Evolutionary conservation across 2,797 vertebrate genomes (phyloP), one percentile per base, ranked within the genome.

Genomic region (Adrianichthys oophorus): DNA sequence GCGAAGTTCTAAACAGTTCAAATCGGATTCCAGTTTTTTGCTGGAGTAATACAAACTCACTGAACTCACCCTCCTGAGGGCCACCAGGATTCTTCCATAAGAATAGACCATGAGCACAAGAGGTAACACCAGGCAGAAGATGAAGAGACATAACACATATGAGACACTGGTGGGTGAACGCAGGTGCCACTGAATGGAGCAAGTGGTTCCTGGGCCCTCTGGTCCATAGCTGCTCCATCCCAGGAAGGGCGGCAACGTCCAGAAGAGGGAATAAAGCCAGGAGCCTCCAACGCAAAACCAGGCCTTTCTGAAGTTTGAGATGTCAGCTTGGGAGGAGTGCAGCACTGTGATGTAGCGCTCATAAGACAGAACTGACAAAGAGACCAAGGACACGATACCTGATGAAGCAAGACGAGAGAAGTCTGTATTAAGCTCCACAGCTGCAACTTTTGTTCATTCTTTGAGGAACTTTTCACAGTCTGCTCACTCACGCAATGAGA

Each of bases 151-250:
- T 59, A 93, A 6, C 53, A 94, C 91, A 5, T 93, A 93, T 7
- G 89, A 93, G 0, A 87, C 0, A 0, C 82, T 91, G 74, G 70
- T 76, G 48, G 79, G 41, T 1, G 93, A 89, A 21, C 78, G 90
- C 46, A 72, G 84, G 68, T 92, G 86, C 93, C 93, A 94, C 78
- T 93, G 92, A 57, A 94, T 80, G 0, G 93, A 94, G 21, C 92
- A 93, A 0, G 80, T 90, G 48, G 91, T 92, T 4, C 92, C 93
- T 6, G 89, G 60, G n/a, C 92, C 92, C 73, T 95, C 93, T 0
- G 86, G 92, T 7, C 91, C 89, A 0, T 93, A 94, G 78, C 88
- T 92, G 74, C 92, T 93, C 93, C 94, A 94, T 37, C 92, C 91
- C 46, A 94, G 76, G 18, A 93, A 70, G 0, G 89, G 91, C 0